Evolutionary conservation across 2,113 vertebrate genomes (phyloP).

Genomic region (Istiophorus platypterus): DNA sequence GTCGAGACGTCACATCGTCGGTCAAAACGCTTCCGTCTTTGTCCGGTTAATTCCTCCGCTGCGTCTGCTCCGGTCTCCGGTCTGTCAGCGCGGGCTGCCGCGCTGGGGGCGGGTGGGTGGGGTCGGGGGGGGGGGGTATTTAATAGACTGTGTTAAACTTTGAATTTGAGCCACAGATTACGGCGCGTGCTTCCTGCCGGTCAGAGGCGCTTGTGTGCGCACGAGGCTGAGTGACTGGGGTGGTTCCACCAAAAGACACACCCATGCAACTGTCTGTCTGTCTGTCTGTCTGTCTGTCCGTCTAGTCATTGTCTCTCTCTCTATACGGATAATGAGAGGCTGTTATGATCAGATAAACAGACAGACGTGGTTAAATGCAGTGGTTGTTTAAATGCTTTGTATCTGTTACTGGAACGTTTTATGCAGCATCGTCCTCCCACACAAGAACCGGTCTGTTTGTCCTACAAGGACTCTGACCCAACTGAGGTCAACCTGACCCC

Average conservation of each 20-base stretch:
- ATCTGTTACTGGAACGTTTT: too few relatives aligned
- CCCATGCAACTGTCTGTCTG: constrained; percentile 43
- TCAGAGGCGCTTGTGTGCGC: constrained; percentile 36
- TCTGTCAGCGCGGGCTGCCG: background rate
- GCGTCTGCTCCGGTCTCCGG: background rate
- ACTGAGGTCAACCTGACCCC: too few relatives aligned
- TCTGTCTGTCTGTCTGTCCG: background rate
- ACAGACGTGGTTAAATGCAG: background rate
- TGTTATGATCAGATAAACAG: background rate
- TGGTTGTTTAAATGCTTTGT: too few relatives aligned
- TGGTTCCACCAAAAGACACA: constrained; percentile 48
- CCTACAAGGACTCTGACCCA: too few relatives aligned
- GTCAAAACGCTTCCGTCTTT: background rate
- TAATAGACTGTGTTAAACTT: constrained; percentile 36
- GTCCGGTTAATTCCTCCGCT: constrained; percentile 15
- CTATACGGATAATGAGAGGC: too few relatives aligned
- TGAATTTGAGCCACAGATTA: constrained; percentile 25
- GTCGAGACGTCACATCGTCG: constrained; percentile 26
- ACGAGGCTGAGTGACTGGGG: constrained; percentile 20
- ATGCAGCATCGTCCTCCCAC: too few relatives aligned
- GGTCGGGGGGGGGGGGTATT: too few relatives aligned
- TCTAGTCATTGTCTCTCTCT: too few relatives aligned
- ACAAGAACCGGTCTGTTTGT: too few relatives aligned
- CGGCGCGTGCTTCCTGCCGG: constrained; percentile 38
- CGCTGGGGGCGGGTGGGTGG: too few relatives aligned